Evolutionary conservation across 1,140 invertebrate genomes (phyloP), one percentile per base, ranked within the genome.

Genomic region (Aradophagus sp.): DNA sequence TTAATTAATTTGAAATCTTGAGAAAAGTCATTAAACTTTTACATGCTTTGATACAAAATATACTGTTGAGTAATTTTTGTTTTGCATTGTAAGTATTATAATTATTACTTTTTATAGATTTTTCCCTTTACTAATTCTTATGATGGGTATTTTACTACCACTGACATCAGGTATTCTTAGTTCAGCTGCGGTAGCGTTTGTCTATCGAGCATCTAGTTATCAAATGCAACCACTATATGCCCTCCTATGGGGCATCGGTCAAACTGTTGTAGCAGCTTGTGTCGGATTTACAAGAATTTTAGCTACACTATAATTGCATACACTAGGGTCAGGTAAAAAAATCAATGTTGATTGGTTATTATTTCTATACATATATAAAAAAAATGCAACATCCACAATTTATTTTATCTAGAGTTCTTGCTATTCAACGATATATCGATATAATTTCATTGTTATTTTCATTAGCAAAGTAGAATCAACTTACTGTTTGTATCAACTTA

Each of bases 111-210:
- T 1, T 77, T 79, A 23, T 61, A 88, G 87, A 77, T 97, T 95
- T 87, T 96, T 96, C 82, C 95, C 95, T 20, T 87, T 96, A 45
- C 84, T 95, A 44, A 93, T 97, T 66, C 83, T 97, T 55, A 88
- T 94, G 42, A 95, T 97, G 92, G 95, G 96, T 44, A 88, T 97
- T 17, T 77, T 96, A 17, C 90, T 91, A 50, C 95, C 96, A 31
- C 85, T 95, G 17, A 94, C 94, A 41, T 94, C 93, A 10, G 95
- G 95, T 16, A 91, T 95, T 13, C 88, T 96, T 2, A 97, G 93
- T 78, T 97, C 95, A 88, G 95, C 95, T 14, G 93, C 93, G n/a
- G 91, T 97, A 27, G 95, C 96, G 26, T 96, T 96, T 80, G 95
- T 97, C 29, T 97, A 97, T 83, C 88, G 93, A 73, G 93, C 94